Conservation (phyloP, 92 coral and sea anemone species). For the Metridium senile region DNA sequence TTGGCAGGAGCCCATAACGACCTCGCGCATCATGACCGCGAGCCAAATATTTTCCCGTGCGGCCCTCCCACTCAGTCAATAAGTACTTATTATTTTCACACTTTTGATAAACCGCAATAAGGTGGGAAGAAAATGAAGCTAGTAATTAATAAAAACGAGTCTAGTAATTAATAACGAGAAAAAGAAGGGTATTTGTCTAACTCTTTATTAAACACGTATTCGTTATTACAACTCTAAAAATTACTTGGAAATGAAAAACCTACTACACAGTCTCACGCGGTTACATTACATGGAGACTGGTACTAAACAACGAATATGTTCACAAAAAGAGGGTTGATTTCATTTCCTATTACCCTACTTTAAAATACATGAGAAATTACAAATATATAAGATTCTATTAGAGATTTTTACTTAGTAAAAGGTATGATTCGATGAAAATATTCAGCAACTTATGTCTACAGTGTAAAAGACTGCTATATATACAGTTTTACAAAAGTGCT, state of each 20-base stretch:
- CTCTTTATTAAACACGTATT: slow-evolving; percentile 4
- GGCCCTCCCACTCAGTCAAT: too few relatives aligned
- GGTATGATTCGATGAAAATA: slow-evolving; percentile 14
- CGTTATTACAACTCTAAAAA: neutral
- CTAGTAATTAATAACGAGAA: neutral
- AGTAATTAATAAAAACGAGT: too few relatives aligned
- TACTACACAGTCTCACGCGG: neutral
- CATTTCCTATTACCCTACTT: neutral
- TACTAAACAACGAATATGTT: neutral
- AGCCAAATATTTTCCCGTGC: too few relatives aligned
- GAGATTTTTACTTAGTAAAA: slow-evolving; percentile 24
- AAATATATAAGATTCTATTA: slow-evolving; percentile 26
- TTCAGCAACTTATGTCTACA: neutral
- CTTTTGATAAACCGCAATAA: too few relatives aligned
- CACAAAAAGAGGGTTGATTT: neutral
- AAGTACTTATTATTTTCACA: too few relatives aligned
- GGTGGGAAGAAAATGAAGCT: too few relatives aligned
- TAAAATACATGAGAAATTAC: slow-evolving; percentile 16
- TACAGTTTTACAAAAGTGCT: slow-evolving; percentile 2
- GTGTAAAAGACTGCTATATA: neutral
- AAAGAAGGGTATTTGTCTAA: neutral
- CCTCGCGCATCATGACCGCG: too few relatives aligned
- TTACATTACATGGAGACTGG: neutral
- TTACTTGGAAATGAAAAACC: neutral
- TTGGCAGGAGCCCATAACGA: too few relatives aligned